Evolutionary conservation across 2,797 vertebrate genomes (phyloP).

Genomic region (Pseudochromis fuscus): DNA sequence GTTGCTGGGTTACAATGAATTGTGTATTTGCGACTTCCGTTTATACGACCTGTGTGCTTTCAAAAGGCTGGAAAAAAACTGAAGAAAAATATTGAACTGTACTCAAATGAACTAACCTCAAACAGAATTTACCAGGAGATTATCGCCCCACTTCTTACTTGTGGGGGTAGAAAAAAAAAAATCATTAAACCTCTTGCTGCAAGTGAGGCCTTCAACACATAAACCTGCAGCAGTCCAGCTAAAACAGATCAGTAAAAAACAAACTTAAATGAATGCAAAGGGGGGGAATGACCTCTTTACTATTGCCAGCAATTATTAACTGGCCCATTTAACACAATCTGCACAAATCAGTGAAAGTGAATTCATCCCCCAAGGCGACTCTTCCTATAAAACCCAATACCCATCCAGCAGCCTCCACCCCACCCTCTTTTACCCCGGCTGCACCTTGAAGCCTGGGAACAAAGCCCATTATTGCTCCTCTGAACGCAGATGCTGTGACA

Average conservation of each 20-base stretch:
- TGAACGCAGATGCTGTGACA: conserved; percentile 77
- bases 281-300: conserved; percentile 83
- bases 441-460: conserved; percentile 70
- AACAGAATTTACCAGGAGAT: background rate
- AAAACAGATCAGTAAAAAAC: conserved; percentile 35
- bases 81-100: background rate
- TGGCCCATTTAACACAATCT: conserved; percentile 95
- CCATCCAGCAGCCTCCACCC: conserved; percentile 53
- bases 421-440: conserved; percentile 37
- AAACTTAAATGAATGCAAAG: conserved; percentile 37
- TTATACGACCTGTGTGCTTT: background rate
- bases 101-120: background rate
- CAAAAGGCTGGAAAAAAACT: background rate
- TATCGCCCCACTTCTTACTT: background rate
- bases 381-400: conserved; percentile 37
- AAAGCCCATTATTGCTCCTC: conserved; percentile 76
- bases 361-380: conserved; percentile 67
- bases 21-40: background rate
- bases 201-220: background rate
- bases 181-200: background rate
- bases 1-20: background rate
- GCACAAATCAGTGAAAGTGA: conserved; percentile 86
- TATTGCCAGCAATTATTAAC: conserved; percentile 88
- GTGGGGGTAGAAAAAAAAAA: background rate
- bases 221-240: conserved; percentile 3